Percentiles rank a stretch among this genome's conserved stretches.
phyloP scores from a whole-genome alignment of 2,888 invertebrate genomes.

The Cantharis nigra region DNA sequence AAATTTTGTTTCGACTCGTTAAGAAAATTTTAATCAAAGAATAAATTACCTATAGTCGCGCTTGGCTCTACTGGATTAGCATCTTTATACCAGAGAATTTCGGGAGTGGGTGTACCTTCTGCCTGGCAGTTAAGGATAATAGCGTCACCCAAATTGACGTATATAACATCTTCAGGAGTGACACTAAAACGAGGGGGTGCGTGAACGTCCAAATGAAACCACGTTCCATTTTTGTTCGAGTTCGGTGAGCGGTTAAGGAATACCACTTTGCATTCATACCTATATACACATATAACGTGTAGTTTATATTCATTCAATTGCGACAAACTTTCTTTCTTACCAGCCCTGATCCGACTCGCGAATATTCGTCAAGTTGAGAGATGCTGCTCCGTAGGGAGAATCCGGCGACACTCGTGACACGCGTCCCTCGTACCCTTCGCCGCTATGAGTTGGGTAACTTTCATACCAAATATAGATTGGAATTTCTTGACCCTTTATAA shows the following conservation, averaged over 20 bases:
- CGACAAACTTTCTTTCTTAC: slow-evolving; percentile 71
- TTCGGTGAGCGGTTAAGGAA: slow-evolving; percentile 94
- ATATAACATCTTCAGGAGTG: slow-evolving; percentile 94
- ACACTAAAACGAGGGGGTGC: slow-evolving; percentile 94
- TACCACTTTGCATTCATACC: slow-evolving; percentile 71
- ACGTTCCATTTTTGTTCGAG: slow-evolving; percentile 92
- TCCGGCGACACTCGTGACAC: slow-evolving; percentile 88
- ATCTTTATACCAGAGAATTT: slow-evolving; percentile 95
- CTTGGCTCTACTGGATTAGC: slow-evolving; percentile 89
- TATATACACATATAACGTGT: slow-evolving; percentile 24
- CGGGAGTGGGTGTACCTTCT: slow-evolving; percentile 93
- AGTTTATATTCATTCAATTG: slow-evolving; percentile 5
- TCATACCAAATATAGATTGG: slow-evolving; percentile 99
- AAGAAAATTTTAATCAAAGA: slow-evolving; percentile 1
- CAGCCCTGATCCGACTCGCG: slow-evolving; percentile 93
- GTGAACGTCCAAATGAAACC: slow-evolving; percentile 98
- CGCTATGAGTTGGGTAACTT: slow-evolving; percentile 95
- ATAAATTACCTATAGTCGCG: slow-evolving; percentile 67
- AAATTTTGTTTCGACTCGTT: background rate
- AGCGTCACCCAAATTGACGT: slow-evolving; percentile 95
- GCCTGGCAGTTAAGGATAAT: slow-evolving; percentile 96
- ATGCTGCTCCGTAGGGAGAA: slow-evolving; percentile 88
- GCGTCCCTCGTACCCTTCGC: slow-evolving; percentile 90
- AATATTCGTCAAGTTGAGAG: slow-evolving; percentile 94
- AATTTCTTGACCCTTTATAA: slow-evolving; percentile 87